phyloP scores from a whole-genome alignment of 35 echinoderm and acorn worm genomes.

The Apostichopus japonicus region DNA sequence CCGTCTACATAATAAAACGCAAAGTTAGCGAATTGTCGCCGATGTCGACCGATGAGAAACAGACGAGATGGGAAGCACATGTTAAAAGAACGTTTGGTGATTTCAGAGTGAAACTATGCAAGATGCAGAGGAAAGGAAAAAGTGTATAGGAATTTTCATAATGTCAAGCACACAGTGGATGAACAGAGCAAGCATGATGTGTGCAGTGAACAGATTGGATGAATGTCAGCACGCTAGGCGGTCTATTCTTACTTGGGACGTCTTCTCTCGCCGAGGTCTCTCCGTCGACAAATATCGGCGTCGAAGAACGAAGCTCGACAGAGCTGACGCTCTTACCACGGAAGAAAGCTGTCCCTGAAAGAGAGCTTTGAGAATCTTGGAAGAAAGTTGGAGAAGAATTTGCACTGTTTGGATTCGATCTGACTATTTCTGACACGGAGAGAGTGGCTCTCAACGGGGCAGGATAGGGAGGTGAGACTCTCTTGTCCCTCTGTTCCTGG shows the following conservation, averaged over 20 bases:
- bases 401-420: constrained; percentile 28
- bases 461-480: constrained; percentile 72
- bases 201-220: background rate
- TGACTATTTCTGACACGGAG: constrained; percentile 65
- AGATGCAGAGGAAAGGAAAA: background rate
- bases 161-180: background rate
- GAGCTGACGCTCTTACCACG: constrained; percentile 54
- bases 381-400: constrained; percentile 32
- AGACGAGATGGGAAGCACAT: background rate
- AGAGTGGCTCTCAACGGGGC: constrained; percentile 83
- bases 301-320: constrained; percentile 58
- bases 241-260: constrained; percentile 35
- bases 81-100: constrained; percentile 2
- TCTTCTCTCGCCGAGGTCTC: background rate
- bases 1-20: too few species aligned
- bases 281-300: background rate
- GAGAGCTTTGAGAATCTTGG: constrained; percentile 12
- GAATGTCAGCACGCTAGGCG: background rate
- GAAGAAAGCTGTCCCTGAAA: background rate
- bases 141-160: background rate
- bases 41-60: background rate
- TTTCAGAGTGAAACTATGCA: background rate
- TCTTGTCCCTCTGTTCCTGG: background rate
- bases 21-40: background rate
- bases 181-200: background rate